Evolutionary conservation across 2,888 invertebrate species (phyloP).

Genomic region (Proisotoma minuta): DNA sequence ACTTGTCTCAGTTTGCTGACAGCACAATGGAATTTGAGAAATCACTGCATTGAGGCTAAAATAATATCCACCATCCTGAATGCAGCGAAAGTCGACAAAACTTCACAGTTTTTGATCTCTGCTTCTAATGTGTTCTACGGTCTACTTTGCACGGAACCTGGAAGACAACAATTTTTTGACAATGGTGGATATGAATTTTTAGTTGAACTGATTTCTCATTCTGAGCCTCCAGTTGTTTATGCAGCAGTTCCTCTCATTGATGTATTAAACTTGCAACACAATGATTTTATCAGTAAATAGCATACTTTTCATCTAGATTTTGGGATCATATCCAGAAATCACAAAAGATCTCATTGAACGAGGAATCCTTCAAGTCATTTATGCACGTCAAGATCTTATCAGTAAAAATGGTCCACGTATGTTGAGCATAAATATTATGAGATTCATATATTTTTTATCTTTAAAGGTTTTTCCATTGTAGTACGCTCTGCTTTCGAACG

Average conservation of each 20-base stretch:
- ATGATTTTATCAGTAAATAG: neutral
- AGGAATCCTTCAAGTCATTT: conserved; percentile 37
- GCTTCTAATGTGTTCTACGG: conserved; percentile 31
- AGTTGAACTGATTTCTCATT: conserved; percentile 24
- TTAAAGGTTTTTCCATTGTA: no score
- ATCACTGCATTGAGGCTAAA: conserved; percentile 20
- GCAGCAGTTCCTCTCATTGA: conserved; percentile 37
- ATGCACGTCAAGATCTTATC: conserved; percentile 38
- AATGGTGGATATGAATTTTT: conserved; percentile 27
- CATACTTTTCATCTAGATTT: conserved; percentile 16
- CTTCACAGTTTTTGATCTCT: conserved; percentile 29
- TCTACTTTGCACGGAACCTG: conserved; percentile 30
- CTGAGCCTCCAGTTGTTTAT: conserved; percentile 35
- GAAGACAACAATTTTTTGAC: conserved; percentile 25
- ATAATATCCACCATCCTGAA: conserved; percentile 21
- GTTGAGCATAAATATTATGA: neutral
- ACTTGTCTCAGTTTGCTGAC: conserved; percentile 27
- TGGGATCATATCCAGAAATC: conserved; percentile 29
- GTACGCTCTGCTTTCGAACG: conserved; percentile 57
- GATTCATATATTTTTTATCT: no score
- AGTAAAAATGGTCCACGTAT: conserved; percentile 34
- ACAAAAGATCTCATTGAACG: conserved; percentile 31
- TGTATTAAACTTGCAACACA: conserved; percentile 14
- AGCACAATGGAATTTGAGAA: conserved; percentile 16
- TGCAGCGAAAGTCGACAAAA: conserved; percentile 13